Percentiles rank a stretch among this genome's conserved stretches.
phyloP scores from a whole-genome alignment of 2,888 invertebrate species.

The Dendrolimus pini region DNA sequence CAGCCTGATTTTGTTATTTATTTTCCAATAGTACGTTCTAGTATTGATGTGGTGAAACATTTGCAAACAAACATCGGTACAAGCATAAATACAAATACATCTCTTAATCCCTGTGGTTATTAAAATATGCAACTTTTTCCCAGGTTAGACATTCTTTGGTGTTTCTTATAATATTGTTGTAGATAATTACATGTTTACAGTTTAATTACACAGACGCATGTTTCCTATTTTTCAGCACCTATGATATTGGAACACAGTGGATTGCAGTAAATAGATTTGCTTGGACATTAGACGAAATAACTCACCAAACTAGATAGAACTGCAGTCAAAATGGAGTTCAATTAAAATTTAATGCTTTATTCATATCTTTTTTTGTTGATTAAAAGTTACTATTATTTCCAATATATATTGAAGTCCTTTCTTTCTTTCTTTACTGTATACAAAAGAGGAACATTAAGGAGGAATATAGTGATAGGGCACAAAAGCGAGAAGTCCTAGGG shows the following conservation, averaged over 20 bases:
- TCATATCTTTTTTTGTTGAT: too few relatives aligned
- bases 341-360: too few relatives aligned
- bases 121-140: constrained; percentile 11
- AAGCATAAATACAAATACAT: constrained; percentile 8
- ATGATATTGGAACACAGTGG: constrained; percentile 58
- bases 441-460: too few relatives aligned
- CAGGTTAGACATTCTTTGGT: constrained; percentile 9
- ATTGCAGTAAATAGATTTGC: constrained; percentile 22
- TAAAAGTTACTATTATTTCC: too few relatives aligned
- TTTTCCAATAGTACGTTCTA: constrained; percentile 27
- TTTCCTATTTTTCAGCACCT: constrained; percentile 44
- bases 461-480: too few relatives aligned
- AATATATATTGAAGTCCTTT: too few relatives aligned
- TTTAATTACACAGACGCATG: background rate
- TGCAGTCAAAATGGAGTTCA: background rate
- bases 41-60: constrained; percentile 21
- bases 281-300: background rate
- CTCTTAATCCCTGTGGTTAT: constrained; percentile 11
- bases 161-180: too few relatives aligned
- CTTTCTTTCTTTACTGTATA: too few relatives aligned
- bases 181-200: too few relatives aligned
- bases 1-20: too few relatives aligned
- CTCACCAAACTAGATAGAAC: background rate
- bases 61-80: constrained; percentile 11
- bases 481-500: too few relatives aligned